Base-by-base conservation (phyloP, 53 echinoderm and acorn worm genomes). In the Echinarachnius parma region DNA sequence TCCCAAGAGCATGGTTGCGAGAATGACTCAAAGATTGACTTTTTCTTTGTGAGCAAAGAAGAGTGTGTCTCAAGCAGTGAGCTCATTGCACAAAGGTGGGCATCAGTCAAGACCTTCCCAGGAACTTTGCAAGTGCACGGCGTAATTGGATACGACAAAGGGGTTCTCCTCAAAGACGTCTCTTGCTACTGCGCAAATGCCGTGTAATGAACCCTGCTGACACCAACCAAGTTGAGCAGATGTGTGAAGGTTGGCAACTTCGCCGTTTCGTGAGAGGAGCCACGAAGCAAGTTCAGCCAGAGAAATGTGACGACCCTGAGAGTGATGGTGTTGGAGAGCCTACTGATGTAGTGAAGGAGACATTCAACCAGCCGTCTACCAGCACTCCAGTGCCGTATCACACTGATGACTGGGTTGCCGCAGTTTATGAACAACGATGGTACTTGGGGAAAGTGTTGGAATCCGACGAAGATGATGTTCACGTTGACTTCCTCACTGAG, bases 151-250 rank as follows among this genome's bases (percentile, higher is more conserved):
- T n/a, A 37, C 14, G 60, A 69, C 31, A 67, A 59, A 26, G 68
- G 68, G 8, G 31, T 80, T 33, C 68, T 80, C 21, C 23, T 70
- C 22, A 42, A 61, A 44, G 48, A 69, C 22, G 33, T 56, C n/a
- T 80, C 80, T 69, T 80, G 80, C 70, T 67, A 80, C 48, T 80
- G 46, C 30, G 11, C 31, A 59, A 67, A n/a, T 70, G 68, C 70
- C 28, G 56, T 19, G 67, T 69, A 20, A 31, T 13, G 0, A 58
- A 46, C 42, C 39, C 35, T 34, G 37, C 19, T 62, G 62, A 62
- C 32, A 62, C 22, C 32, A 31, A 26, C 3, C 18, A 10, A 31
- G 28, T 28, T 8, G n/a, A 32, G 8, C 31, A 31, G 19, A 81
- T 70, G 81, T 81, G 81, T 49, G 31, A 48, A 16, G 71, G 72